Evolutionary conservation across 2,113 vertebrate species (phyloP).

Genomic region (Proteles cristata): DNA sequence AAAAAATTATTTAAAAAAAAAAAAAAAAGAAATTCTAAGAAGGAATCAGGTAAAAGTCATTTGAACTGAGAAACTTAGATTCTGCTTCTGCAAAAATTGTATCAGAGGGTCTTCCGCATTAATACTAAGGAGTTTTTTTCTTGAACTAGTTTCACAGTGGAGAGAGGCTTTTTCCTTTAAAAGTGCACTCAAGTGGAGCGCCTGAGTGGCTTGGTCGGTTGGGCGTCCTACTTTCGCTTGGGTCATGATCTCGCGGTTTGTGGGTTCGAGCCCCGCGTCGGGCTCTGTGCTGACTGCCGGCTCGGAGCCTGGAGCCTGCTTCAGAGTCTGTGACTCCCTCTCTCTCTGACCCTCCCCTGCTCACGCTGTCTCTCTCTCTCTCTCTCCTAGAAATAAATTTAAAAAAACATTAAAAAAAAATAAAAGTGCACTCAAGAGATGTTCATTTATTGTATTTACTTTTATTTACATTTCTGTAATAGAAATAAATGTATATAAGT

Average conservation of each 20-base stretch:
- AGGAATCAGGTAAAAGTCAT: neutral
- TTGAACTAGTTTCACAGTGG: neutral
- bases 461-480: neutral
- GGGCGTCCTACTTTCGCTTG: too few species aligned
- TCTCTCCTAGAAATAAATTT: too few species aligned
- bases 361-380: too few species aligned
- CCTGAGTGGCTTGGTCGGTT: too few species aligned
- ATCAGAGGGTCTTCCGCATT: neutral
- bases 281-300: too few species aligned
- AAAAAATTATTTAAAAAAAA: too few species aligned
- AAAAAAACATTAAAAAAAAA: too few species aligned
- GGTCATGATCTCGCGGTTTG: too few species aligned
- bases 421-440: neutral
- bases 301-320: too few species aligned
- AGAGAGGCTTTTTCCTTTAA: neutral
- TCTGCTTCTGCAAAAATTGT: neutral
- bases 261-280: too few species aligned
- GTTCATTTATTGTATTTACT: neutral
- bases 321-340: too few species aligned
- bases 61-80: neutral
- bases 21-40: neutral
- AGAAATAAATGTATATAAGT: neutral
- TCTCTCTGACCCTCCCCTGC: too few species aligned
- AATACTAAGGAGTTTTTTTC: neutral
- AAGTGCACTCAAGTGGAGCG: neutral